phyloP scores from a whole-genome alignment of 2,888 invertebrate species.

The Chrysolina oricalcia region DNA sequence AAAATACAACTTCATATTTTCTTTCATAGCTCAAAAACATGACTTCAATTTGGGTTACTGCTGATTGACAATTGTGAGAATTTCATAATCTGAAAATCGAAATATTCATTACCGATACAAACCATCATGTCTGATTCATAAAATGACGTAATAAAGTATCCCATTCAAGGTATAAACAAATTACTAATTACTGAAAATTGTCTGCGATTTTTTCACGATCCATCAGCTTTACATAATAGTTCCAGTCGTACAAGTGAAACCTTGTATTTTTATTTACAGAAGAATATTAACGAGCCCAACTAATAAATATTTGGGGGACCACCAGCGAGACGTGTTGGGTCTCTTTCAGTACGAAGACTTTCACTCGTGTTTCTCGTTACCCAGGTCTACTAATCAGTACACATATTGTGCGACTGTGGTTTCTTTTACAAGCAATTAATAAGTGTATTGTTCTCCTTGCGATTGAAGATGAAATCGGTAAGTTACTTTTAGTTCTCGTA shows the following conservation, averaged over 20 bases:
- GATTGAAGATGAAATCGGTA: slow-evolving; percentile 50
- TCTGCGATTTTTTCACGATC: slow-evolving; percentile 22
- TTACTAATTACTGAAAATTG: slow-evolving; percentile 27
- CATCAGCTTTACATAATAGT: slow-evolving; percentile 34
- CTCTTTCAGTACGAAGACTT: slow-evolving; percentile 40
- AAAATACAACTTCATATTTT: no score
- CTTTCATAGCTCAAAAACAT: no score
- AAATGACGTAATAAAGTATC: slow-evolving; percentile 37
- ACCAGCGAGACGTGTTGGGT: slow-evolving; percentile 30
- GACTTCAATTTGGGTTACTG: no score
- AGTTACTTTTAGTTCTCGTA: slow-evolving; percentile 39
- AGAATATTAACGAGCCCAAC: slow-evolving; percentile 5
- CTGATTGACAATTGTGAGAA: no score
- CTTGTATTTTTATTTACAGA: slow-evolving; percentile 14
- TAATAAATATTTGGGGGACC: slow-evolving; percentile 36
- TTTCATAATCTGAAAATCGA: no score
- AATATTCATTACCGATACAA: background rate
- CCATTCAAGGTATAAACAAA: slow-evolving; percentile 26
- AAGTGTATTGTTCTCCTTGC: slow-evolving; percentile 39
- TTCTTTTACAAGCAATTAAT: slow-evolving; percentile 41
- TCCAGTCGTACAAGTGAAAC: slow-evolving; percentile 26
- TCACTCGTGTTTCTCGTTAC: slow-evolving; percentile 48
- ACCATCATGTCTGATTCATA: background rate
- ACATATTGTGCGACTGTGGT: slow-evolving; percentile 41
- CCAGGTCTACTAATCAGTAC: slow-evolving; percentile 42